Evolutionary conservation across 1,140 invertebrate genomes (phyloP).

Genomic region (Odontomachus brunneus): DNA sequence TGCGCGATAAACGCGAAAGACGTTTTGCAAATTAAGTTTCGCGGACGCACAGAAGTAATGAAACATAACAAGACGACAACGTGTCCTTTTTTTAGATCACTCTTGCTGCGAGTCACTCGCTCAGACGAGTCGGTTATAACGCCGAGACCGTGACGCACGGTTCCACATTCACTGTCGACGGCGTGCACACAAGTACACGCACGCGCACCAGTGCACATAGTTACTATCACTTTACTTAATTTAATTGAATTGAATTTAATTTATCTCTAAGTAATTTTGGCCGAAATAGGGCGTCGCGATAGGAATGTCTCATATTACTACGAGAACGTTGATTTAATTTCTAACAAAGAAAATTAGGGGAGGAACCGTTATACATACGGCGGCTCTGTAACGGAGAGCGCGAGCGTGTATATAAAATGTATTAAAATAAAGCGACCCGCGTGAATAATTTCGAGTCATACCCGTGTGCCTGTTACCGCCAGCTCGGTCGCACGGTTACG

Average conservation of each 20-base stretch:
- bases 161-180: constrained; percentile 2
- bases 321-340: constrained; percentile 40
- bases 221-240: constrained; percentile 43
- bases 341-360: constrained; percentile 33
- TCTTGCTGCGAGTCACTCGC: background rate
- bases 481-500: background rate
- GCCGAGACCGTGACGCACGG: background rate
- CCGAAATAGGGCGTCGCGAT: constrained; percentile 9
- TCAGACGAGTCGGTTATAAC: background rate
- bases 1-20: too few species aligned
- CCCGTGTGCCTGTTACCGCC: background rate
- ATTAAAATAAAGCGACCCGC: constrained; percentile 5
- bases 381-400: background rate
- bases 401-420: background rate
- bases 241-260: constrained; percentile 57
- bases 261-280: constrained; percentile 69
- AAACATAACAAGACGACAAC: background rate
- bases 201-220: background rate
- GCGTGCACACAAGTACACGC: background rate
- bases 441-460: constrained; percentile 40
- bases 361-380: background rate
- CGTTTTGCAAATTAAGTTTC: too few species aligned
- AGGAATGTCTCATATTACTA: constrained; percentile 22
- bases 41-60: background rate
- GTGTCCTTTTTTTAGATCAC: background rate